Evolutionary conservation across 2,888 invertebrate species (phyloP), one percentile per base, ranked within the genome.

Genomic region (Drosophila nr. fundita): DNA sequence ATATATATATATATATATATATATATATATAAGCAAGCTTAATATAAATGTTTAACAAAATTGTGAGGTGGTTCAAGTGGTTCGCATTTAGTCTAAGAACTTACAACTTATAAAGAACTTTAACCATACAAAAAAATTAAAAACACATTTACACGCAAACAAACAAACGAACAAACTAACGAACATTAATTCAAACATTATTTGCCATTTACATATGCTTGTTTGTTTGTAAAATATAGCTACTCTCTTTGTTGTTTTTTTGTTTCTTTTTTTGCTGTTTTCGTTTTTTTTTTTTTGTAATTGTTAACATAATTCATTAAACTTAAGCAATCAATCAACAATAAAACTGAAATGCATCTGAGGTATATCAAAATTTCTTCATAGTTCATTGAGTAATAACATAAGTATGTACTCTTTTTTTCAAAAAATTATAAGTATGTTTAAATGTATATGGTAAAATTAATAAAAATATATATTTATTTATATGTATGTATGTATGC

Each of bases 341-440:
- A 90, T 91, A 90, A 91, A 92, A 93, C 92, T 92, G 92, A 92
- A 92, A 93, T 92, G 93, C 93, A 91, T 92, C 88, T 92, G 93
- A 93, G 93, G 93, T 92, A 93, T 92, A 92, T 92, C 89, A 92
- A 92, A 93, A 91, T 93, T 93, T 91, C 92, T 91, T 91, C 91
- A 83, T 92, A 90, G 92, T 92, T 91, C 84, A 76, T 82, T 90
- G 83, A 88, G 87, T 83, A 82, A 73, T 67, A 52, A 30, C 38
- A 57, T 42, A 60, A 57, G 42, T 57, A 48, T 66, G 53, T 80
- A 74, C 87, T 79, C 85, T 38, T 13, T 18, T 72, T 69, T 67
- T 87, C 89, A 73, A 90, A 80, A 76, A 71, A 78, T 60, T 52
- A 64, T 65, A 58, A 57, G 55, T 57, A 62, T 72, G 4, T 32